phyloP scores from a whole-genome alignment of 1,140 invertebrate species.

The Arion vulgaris region DNA sequence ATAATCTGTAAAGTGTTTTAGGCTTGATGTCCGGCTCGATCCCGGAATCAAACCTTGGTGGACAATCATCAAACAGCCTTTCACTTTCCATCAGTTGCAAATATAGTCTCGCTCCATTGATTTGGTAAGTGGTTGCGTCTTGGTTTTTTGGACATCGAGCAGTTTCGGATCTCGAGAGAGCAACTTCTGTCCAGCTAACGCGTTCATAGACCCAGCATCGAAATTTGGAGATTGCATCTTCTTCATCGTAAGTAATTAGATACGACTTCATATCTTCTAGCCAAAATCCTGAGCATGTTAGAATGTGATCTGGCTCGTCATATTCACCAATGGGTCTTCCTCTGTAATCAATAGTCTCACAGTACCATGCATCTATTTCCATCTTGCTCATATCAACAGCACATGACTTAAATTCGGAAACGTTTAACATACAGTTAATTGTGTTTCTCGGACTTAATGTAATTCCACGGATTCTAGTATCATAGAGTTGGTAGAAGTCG shows the following conservation, averaged over 20 bases:
- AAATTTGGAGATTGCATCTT: conserved; percentile 95
- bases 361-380: conserved; percentile 93
- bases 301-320: conserved; percentile 93
- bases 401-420: conserved; percentile 85
- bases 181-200: conserved; percentile 90
- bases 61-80: conserved; percentile 79
- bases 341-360: conserved; percentile 92
- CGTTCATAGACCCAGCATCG: conserved; percentile 98
- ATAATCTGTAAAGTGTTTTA: conserved; percentile 43
- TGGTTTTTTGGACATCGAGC: conserved; percentile 92
- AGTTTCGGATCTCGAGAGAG: conserved; percentile 92
- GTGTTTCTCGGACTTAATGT: conserved; percentile 93
- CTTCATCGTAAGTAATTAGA: conserved; percentile 94
- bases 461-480: conserved; percentile 94
- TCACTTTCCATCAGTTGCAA: conserved; percentile 93
- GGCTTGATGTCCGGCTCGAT: conserved; percentile 61
- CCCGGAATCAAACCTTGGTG: conserved; percentile 69
- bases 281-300: conserved; percentile 98
- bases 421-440: conserved; percentile 92
- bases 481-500: conserved; percentile 80
- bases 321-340: conserved; percentile 85
- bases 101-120: conserved; percentile 90
- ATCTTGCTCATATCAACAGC: conserved; percentile 94
- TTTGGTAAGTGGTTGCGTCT: conserved; percentile 89
- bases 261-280: conserved; percentile 98